These are phyloP conservation scores for Fulmarus glacialis DNA, from an alignment of 2,113 vertebrate genomes.

Conservation along the genomic window DNA sequence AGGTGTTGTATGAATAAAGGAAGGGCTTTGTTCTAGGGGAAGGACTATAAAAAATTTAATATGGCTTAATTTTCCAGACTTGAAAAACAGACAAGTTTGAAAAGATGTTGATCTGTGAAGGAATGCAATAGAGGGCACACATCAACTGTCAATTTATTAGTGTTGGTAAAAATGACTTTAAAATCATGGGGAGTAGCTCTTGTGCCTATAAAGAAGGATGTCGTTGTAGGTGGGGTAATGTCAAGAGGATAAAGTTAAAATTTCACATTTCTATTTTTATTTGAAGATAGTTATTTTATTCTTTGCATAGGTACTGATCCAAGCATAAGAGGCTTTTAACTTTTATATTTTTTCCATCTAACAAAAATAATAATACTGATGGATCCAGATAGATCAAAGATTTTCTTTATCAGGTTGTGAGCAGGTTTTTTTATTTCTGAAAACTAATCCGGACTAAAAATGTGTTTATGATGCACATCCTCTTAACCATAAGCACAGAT, in stretches of 20 bases:
- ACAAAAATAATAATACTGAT: neutral
- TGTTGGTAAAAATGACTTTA: neutral
- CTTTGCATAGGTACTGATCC: neutral
- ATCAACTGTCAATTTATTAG: neutral
- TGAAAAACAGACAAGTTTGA: neutral
- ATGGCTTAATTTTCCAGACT: neutral
- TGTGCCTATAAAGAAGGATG: neutral
- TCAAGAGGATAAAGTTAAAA: neutral
- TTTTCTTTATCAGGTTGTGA: neutral
- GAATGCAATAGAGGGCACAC: neutral
- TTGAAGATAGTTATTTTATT: neutral
- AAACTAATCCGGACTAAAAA: constrained; percentile 17
- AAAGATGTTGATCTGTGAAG: neutral
- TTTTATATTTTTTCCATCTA: neutral
- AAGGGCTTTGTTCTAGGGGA: neutral
- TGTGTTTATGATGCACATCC: neutral
- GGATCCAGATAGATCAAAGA: neutral
- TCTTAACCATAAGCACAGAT: neutral
- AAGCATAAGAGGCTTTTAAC: neutral
- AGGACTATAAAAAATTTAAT: neutral
- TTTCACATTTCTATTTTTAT: neutral
- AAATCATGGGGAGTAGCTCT: neutral
- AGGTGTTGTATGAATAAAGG: neutral
- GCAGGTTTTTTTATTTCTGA: neutral
- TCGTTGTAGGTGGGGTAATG: neutral